Evolutionary conservation across 2,797 vertebrate genomes (phyloP).

Genomic region (Oryzias sinensis): DNA sequence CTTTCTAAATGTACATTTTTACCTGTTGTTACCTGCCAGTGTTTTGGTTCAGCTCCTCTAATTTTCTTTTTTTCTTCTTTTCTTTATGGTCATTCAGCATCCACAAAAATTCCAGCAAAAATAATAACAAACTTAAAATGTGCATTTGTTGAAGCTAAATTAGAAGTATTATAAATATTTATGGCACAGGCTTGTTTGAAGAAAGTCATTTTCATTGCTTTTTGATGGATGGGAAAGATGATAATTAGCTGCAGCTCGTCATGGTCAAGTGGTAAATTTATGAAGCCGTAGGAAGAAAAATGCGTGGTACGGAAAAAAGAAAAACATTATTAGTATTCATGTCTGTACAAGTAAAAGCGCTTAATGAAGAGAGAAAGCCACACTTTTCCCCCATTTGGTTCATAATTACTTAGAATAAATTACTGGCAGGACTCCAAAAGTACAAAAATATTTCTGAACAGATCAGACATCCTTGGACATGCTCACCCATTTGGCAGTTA

Average conservation of each 20-base stretch:
- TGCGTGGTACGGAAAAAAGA: conserved; percentile 3
- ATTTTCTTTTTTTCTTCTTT: no score
- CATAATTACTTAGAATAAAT: conserved; percentile 2
- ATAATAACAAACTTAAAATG: no score
- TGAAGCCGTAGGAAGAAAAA: conserved; percentile 1
- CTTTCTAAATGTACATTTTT: no score
- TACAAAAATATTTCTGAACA: not conserved
- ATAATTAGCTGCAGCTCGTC: conserved; percentile 16
- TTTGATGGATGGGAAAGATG: conserved; percentile 1
- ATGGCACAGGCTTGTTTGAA: not conserved
- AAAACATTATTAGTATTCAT: conserved; percentile 13
- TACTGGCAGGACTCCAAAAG: not conserved
- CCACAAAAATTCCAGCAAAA: no score
- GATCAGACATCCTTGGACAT: no score
- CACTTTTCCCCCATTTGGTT: not conserved
- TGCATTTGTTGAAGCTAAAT: no score
- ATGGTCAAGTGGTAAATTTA: conserved; percentile 12
- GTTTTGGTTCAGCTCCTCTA: no score
- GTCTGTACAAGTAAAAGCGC: conserved; percentile 9
- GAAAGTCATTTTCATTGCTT: conserved; percentile 1
- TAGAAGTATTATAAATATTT: conserved; percentile 1
- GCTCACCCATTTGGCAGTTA: no score
- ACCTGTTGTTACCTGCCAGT: no score
- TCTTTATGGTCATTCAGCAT: no score
- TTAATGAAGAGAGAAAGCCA: conserved; percentile 5